Conservation (phyloP, 2,797 vertebrate genomes). For the Austrolebias charrua region DNA sequence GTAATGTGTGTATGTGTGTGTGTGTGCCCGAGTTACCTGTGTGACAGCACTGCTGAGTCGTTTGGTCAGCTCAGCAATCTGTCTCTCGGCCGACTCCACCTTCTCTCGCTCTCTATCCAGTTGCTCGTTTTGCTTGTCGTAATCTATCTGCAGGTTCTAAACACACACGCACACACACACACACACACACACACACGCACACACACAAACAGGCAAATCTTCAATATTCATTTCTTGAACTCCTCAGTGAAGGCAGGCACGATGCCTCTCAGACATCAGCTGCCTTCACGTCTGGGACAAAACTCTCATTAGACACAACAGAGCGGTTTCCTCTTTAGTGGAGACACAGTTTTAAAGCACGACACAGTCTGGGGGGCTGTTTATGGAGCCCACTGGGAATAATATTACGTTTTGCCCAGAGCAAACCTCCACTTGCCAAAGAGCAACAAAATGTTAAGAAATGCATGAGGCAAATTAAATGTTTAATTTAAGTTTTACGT, state of each 20-base stretch:
- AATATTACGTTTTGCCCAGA: constrained; percentile 12
- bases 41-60: constrained; percentile 82
- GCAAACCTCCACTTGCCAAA: constrained; percentile 28
- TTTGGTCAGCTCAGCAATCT: constrained; percentile 86
- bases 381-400: constrained; percentile 50
- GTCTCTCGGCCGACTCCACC: constrained; percentile 82
- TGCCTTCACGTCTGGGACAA: constrained; percentile 44
- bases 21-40: constrained; percentile 81
- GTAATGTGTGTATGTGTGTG: constrained; percentile 18
- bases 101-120: constrained; percentile 89
- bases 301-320: constrained; percentile 68
- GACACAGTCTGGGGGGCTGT: constrained; percentile 42
- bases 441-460: constrained; percentile 18
- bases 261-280: constrained; percentile 47
- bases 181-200: constrained; percentile 30
- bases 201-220: constrained; percentile 14
- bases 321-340: constrained; percentile 52
- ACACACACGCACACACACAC: constrained; percentile 38
- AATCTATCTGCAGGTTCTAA: constrained; percentile 92
- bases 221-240: constrained; percentile 40
- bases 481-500: constrained; percentile 15
- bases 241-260: constrained; percentile 56
- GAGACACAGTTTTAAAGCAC: constrained; percentile 51
- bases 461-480: constrained; percentile 18
- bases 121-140: constrained; percentile 89